A percentile compares a stretch with the other conserved stretches of the same genome.
These are phyloP conservation scores for Drosophila aff. DNA, from an alignment of 1,140 invertebrate genomes.

Conservation along the genomic window DNA sequence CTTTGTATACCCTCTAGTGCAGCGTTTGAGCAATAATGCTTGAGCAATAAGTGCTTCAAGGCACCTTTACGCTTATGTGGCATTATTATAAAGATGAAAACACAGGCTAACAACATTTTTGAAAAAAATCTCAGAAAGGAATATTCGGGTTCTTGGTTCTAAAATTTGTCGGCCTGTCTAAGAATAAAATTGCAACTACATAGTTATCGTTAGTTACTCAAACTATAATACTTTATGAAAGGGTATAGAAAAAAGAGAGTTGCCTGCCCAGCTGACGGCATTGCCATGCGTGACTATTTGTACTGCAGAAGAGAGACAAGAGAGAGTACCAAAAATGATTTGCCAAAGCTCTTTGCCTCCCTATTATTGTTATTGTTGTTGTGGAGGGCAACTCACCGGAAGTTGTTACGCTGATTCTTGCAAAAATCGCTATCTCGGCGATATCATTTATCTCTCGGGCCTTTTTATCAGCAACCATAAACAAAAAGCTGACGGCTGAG, in stretches of 20 bases:
- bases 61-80: too few relatives aligned
- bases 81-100: too few relatives aligned
- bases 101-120: too few relatives aligned
- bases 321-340: not conserved
- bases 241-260: conserved; percentile 10
- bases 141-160: too few relatives aligned
- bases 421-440: conserved; percentile 34
- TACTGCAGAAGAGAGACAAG: conserved; percentile 4
- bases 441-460: conserved; percentile 55
- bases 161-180: too few relatives aligned
- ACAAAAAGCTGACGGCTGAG: conserved; percentile 45
- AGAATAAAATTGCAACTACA: not conserved
- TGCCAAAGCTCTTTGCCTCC: not conserved
- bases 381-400: conserved; percentile 44
- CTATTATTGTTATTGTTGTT: conserved; percentile 29
- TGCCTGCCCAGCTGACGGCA: conserved; percentile 38
- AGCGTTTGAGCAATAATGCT: not conserved
- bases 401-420: conserved; percentile 63
- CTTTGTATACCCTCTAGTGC: not conserved
- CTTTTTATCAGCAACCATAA: conserved; percentile 49
- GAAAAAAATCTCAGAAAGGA: too few relatives aligned
- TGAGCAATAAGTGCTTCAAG: not conserved
- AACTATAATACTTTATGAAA: not conserved
- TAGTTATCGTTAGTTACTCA: not conserved
- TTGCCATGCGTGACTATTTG: conserved; percentile 24